Base-by-base conservation (phyloP, 2,113 vertebrate genomes). In the Engystomops pustulosus region DNA sequence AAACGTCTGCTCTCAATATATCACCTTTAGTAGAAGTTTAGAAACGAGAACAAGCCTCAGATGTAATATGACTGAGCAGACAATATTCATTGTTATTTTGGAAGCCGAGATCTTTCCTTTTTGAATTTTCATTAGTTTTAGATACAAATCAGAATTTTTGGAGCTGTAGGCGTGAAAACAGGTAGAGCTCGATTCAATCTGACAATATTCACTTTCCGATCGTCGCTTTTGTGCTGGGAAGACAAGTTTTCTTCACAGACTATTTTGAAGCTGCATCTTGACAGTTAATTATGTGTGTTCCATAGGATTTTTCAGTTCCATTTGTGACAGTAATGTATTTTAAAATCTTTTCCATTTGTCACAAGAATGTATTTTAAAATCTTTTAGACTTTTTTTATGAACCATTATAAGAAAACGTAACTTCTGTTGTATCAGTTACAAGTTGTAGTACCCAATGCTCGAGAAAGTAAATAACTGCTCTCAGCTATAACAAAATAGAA, bases 1-100 rank as follows among this genome's bases (percentile, higher is more conserved):
- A 36, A 83, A 89, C 77, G 89, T 89, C 89, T 87, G 79, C 8
- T 36, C 7, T 68, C 18, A 41, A 38, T 41, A 44, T 70, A 70
- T 41, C 2, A 44, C n/a, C 2, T 25, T 7, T 4, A 6, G 27
- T 20, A 47, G 23, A 2, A 20, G 0, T 75, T 32, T 18, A 41
- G 17, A 11, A 10, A 10, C 25, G 10, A 47, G 44, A 75, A 75
- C n/a, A 32, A 51, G 3, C 6, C 72, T 34, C 18, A 32, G 17
- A 75, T 75, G 45, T 75, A 30, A 34, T 53, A 76, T 34, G 30
- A 53, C 30, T 2, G 30, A 76, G 47, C 30, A 32, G n/a, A 5
- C n/a, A 11, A 32, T 74, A 9, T 25, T 49, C 4, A 72, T n/a
- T 25, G 38, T 11, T 25, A 72, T 18, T 76, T 4, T 76, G 45